These are phyloP conservation scores for Burhinus oedicnemus DNA, from an alignment of 2,113 vertebrate genomes.

Conservation along the genomic window DNA sequence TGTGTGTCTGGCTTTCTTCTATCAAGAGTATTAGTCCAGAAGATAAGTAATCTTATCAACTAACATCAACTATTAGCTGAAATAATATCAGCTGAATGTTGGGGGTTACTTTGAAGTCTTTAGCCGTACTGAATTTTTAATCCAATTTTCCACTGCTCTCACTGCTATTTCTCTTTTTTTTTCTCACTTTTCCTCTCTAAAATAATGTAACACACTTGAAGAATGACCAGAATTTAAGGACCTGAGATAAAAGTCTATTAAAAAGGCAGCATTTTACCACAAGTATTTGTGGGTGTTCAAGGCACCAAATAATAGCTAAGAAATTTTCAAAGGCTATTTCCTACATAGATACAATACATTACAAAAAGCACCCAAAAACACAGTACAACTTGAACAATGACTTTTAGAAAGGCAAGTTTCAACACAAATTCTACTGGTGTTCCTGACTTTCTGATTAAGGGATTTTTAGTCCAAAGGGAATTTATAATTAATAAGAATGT, in stretches of 20 bases:
- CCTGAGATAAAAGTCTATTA: not conserved
- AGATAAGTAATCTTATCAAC: not conserved
- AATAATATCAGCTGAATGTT: not conserved
- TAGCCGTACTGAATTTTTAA: not conserved
- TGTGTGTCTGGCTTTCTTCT: not conserved
- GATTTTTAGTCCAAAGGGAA: not conserved
- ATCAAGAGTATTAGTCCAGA: not conserved
- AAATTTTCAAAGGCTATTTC: not conserved
- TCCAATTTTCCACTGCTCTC: not conserved
- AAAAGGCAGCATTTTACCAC: not conserved
- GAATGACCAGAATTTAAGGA: not conserved
- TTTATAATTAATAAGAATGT: not conserved
- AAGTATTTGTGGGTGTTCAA: not conserved
- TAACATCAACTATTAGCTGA: not conserved
- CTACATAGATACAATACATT: not conserved
- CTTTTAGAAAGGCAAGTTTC: not conserved
- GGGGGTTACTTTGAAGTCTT: not conserved
- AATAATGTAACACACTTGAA: not conserved
- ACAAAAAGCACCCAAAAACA: not conserved
- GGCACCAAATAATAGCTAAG: not conserved
- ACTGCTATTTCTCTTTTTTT: no score
- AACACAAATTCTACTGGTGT: not conserved
- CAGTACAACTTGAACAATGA: not conserved
- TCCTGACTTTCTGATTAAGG: not conserved
- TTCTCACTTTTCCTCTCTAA: not conserved